These are phyloP conservation scores for Dolichomitus sp. DNA, from an alignment of 2,888 invertebrate species.

Conservation along the genomic window DNA sequence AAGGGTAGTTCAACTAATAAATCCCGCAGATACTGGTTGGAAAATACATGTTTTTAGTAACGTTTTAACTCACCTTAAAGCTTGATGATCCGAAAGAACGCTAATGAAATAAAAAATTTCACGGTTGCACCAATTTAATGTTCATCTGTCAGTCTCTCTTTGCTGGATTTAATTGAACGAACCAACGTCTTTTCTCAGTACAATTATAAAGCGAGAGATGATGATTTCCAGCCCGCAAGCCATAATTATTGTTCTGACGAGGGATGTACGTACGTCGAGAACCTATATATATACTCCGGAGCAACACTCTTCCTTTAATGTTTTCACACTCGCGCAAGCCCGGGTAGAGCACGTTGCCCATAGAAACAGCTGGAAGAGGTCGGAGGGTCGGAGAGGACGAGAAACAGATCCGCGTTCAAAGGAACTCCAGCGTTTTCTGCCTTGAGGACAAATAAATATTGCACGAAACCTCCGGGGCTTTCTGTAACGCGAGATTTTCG, in stretches of 20 bases:
- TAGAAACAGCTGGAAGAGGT: slow-evolving; percentile 12
- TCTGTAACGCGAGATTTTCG: slow-evolving; percentile 21
- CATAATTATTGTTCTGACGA: slow-evolving; percentile 44
- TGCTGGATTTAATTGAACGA: too few species aligned
- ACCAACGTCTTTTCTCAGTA: neutral
- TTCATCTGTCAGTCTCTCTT: too few species aligned
- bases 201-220: neutral
- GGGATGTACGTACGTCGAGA: neutral
- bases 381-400: slow-evolving; percentile 20
- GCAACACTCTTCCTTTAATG: slow-evolving; percentile 47
- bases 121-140: too few species aligned
- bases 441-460: slow-evolving; percentile 48
- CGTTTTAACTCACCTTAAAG: too few species aligned
- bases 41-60: too few species aligned
- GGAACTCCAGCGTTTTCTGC: slow-evolving; percentile 31
- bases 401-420: slow-evolving; percentile 50
- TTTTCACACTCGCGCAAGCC: slow-evolving; percentile 35
- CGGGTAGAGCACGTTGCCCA: neutral
- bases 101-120: too few species aligned
- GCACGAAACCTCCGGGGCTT: slow-evolving; percentile 14
- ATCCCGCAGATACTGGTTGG: too few species aligned
- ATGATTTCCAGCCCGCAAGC: slow-evolving; percentile 21
- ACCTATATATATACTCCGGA: neutral
- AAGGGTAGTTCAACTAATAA: too few species aligned
- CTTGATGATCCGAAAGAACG: too few species aligned